Percentiles rank a stretch among this genome's conserved stretches.
Evolutionary conservation across 2,797 vertebrate species (phyloP).

Genomic region (Sebastes reedi): DNA sequence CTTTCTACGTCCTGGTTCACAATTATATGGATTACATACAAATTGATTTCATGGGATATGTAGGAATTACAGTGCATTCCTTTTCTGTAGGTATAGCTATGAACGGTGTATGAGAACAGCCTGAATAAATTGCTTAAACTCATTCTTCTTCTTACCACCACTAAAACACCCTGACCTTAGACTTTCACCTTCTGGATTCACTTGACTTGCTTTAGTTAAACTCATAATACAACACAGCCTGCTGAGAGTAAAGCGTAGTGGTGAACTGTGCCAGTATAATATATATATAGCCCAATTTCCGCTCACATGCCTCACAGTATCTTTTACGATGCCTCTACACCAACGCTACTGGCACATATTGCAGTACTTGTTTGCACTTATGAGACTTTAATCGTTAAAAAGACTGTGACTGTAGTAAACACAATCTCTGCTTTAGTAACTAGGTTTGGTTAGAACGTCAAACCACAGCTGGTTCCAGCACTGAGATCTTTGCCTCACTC

Average conservation of each 20-base stretch:
- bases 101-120: too few relatives aligned
- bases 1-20: too few relatives aligned
- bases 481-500: conserved; percentile 39
- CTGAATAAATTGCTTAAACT: neutral
- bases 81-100: too few relatives aligned
- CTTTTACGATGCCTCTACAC: neutral
- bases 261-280: neutral
- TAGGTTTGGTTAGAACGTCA: conserved; percentile 36
- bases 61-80: too few relatives aligned
- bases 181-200: neutral
- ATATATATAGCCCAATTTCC: neutral
- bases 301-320: neutral
- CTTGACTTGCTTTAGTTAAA: neutral
- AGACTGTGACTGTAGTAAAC: conserved; percentile 13
- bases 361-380: conserved; percentile 1
- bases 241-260: neutral
- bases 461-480: conserved; percentile 40
- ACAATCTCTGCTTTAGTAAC: conserved; percentile 29
- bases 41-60: too few relatives aligned
- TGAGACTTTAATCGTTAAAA: neutral
- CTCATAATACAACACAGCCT: neutral
- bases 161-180: neutral
- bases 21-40: too few relatives aligned
- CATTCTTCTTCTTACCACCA: neutral
- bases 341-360: neutral